Conservation (phyloP, 2,888 invertebrate species). For the Acrobasis repandana region DNA sequence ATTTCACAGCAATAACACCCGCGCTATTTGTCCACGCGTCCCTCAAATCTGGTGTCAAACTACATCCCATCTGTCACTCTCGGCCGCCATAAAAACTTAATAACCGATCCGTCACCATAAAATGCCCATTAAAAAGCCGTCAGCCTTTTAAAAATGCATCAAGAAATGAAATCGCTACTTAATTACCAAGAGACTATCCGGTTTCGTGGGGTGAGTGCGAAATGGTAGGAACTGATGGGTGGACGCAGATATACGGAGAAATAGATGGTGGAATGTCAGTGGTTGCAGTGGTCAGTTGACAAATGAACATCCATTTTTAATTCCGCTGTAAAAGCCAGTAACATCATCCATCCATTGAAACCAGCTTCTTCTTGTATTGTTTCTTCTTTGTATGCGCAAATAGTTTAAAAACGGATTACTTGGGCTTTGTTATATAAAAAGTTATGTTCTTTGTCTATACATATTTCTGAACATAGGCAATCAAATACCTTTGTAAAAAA, state of each 20-base stretch:
- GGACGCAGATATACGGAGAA: slow-evolving; percentile 8
- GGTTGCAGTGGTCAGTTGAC: neutral
- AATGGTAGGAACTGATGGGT: slow-evolving; percentile 21
- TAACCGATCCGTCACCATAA: slow-evolving; percentile 83
- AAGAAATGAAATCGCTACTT: slow-evolving; percentile 81
- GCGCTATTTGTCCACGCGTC: slow-evolving; percentile 28
- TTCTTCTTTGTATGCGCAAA: too few species aligned
- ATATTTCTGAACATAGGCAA: too few species aligned
- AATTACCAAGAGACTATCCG: slow-evolving; percentile 81
- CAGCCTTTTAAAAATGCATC: slow-evolving; percentile 82
- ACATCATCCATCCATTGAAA: too few species aligned
- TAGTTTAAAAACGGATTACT: too few species aligned
- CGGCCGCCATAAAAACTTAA: slow-evolving; percentile 77
- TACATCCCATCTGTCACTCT: slow-evolving; percentile 79
- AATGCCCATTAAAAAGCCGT: slow-evolving; percentile 82
- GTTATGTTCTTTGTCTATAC: too few species aligned
- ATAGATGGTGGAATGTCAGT: neutral
- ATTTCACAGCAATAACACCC: neutral
- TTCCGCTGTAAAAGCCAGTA: too few species aligned
- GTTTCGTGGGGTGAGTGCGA: slow-evolving; percentile 59
- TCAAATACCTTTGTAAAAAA: too few species aligned
- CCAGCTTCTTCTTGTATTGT: too few species aligned
- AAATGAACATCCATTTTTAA: too few species aligned
- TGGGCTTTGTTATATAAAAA: too few species aligned
- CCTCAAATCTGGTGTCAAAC: slow-evolving; percentile 79